Evolutionary conservation across 2,888 invertebrate species (phyloP).

Genomic region (Thymelicus acteon): DNA sequence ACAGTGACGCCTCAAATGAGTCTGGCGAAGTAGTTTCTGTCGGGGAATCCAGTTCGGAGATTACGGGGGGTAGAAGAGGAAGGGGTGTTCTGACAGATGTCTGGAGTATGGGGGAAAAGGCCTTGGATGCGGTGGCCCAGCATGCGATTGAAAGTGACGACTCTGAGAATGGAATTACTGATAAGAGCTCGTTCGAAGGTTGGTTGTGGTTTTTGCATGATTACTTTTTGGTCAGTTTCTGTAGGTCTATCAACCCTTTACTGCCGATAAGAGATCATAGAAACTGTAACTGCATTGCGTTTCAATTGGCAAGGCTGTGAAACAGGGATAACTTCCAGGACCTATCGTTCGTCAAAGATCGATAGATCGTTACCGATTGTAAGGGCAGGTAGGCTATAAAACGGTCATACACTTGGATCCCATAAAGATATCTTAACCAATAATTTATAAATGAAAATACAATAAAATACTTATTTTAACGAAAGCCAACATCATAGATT

Average conservation of each 20-base stretch:
- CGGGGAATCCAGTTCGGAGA: not conserved
- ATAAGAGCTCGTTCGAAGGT: conserved; percentile 73
- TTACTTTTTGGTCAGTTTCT: not conserved
- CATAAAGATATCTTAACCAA: no score
- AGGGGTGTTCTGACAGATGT: conserved; percentile 61
- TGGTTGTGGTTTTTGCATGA: conserved; percentile 30
- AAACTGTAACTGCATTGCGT: no score
- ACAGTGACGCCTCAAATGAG: conserved; percentile 1
- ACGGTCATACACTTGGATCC: no score
- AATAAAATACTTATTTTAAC: no score
- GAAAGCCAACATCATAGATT: no score
- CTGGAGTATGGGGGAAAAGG: conserved; percentile 67
- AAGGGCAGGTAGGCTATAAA: no score
- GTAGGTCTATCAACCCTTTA: not conserved
- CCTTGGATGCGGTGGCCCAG: conserved; percentile 68
- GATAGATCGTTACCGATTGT: no score
- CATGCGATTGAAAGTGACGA: conserved; percentile 68
- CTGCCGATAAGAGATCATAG: no score
- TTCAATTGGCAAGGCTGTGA: no score
- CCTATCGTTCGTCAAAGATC: no score
- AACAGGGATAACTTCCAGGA: no score
- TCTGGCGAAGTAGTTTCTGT: not conserved
- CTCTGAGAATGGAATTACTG: conserved; percentile 65
- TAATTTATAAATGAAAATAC: no score
- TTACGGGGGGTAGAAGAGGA: conserved; percentile 45